A percentile compares a stretch with the other conserved stretches of the same genome.
Evolutionary conservation across 2,113 vertebrate genomes (phyloP).

Genomic region (Menidia beryllina): DNA sequence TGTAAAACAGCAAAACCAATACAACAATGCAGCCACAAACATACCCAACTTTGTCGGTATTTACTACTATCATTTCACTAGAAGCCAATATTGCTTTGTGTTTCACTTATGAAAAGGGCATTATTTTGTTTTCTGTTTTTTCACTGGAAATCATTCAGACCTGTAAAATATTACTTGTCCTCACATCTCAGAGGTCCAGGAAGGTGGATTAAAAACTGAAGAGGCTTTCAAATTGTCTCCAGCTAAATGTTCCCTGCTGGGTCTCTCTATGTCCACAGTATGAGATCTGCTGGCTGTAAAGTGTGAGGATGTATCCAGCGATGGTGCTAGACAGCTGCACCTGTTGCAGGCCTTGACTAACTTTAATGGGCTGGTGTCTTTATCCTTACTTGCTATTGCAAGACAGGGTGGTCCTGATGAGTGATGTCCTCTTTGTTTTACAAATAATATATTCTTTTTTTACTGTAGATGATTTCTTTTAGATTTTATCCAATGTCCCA

Average conservation of each 20-base stretch:
- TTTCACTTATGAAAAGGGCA: too few relatives aligned
- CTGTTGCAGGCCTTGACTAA: not conserved
- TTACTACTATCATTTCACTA: too few relatives aligned
- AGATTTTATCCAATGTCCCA: too few relatives aligned
- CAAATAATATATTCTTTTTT: not conserved
- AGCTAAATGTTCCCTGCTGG: not conserved
- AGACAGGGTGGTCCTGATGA: not conserved
- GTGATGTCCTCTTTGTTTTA: not conserved
- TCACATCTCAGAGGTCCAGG: too few relatives aligned
- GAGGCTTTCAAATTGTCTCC: not conserved
- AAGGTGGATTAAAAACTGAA: too few relatives aligned
- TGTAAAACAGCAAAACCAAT: too few relatives aligned
- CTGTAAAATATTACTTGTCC: not conserved
- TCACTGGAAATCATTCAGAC: not conserved
- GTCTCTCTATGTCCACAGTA: not conserved
- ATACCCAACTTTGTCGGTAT: too few relatives aligned
- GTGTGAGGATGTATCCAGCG: not conserved
- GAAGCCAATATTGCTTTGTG: too few relatives aligned
- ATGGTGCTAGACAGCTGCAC: slow-evolving; percentile 1
- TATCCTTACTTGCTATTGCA: not conserved
- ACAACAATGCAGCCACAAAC: too few relatives aligned
- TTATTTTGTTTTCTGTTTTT: not conserved
- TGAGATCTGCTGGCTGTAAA: not conserved
- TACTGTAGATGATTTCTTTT: not conserved
- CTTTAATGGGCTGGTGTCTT: slow-evolving; percentile 2